Evolutionary conservation across 2,797 vertebrate species (phyloP).

Genomic region (Bucorvus abyssinicus): DNA sequence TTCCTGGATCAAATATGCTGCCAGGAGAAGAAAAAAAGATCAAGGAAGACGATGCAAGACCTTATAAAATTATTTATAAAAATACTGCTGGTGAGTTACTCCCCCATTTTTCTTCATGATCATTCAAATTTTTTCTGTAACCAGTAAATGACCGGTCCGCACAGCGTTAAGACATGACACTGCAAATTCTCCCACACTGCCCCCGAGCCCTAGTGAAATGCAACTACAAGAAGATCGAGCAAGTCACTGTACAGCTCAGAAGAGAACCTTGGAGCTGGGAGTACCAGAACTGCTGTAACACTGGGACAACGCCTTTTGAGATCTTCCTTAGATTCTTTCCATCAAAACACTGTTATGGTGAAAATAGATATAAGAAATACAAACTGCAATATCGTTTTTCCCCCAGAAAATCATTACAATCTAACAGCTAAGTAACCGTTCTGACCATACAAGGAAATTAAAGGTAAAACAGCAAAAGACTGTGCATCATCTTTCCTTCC

Average conservation of each 20-base stretch:
- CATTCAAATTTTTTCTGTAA: neutral
- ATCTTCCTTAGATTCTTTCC: neutral
- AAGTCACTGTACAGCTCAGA: neutral
- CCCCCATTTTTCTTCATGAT: neutral
- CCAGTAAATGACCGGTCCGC: neutral
- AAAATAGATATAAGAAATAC: neutral
- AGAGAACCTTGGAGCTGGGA: neutral
- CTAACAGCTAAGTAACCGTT: neutral
- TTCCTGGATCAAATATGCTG: neutral
- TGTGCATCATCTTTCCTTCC: neutral
- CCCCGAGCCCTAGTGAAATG: neutral
- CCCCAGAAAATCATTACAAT: neutral
- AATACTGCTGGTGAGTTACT: neutral
- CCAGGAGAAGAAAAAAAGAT: neutral
- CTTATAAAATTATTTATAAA: neutral
- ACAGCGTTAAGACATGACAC: neutral
- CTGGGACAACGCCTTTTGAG: neutral
- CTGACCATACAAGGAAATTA: neutral
- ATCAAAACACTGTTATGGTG: neutral
- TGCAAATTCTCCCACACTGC: neutral
- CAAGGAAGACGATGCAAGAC: neutral
- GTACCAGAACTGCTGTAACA: neutral
- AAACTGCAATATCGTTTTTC: neutral
- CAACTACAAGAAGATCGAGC: neutral
- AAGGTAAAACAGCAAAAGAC: neutral